Evolutionary conservation across 2,888 invertebrate species (phyloP).

Genomic region (Pristionchus fissidentatus): DNA sequence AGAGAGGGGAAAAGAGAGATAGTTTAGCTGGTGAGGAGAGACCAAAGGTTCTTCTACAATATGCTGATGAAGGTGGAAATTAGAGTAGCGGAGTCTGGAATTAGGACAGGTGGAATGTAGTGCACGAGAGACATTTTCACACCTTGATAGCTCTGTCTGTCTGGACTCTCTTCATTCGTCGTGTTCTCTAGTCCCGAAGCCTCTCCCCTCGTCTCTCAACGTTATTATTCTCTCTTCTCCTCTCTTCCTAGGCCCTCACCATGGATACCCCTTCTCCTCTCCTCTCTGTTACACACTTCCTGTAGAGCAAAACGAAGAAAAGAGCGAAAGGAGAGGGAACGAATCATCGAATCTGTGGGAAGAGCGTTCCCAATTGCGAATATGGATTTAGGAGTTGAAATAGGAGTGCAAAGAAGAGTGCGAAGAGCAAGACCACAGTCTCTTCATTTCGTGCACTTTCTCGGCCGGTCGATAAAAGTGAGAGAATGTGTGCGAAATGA

Average conservation of each 20-base stretch:
- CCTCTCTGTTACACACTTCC: constrained; percentile 24
- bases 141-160: not conserved
- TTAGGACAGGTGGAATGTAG: constrained; percentile 13
- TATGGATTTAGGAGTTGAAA: too few relatives aligned
- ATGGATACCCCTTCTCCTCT: constrained; percentile 12
- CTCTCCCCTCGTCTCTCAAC: not conserved
- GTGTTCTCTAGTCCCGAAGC: not conserved
- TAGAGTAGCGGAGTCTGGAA: not conserved
- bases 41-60: too few relatives aligned
- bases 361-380: too few relatives aligned
- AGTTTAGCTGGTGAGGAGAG: not conserved
- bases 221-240: too few relatives aligned
- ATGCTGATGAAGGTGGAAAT: not conserved
- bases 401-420: too few relatives aligned
- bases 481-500: too few relatives aligned
- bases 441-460: too few relatives aligned
- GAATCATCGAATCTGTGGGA: constrained; percentile 8
- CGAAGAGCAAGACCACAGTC: too few relatives aligned
- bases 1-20: not conserved
- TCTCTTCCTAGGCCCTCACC: constrained; percentile 13
- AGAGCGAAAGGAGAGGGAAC: not conserved
- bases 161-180: not conserved
- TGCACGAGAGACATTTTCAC: constrained; percentile 11
- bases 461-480: too few relatives aligned
- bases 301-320: not conserved